These are phyloP conservation scores for Hypanus sabinus DNA, from an alignment of 2,113 vertebrate genomes.

Conservation along the genomic window DNA sequence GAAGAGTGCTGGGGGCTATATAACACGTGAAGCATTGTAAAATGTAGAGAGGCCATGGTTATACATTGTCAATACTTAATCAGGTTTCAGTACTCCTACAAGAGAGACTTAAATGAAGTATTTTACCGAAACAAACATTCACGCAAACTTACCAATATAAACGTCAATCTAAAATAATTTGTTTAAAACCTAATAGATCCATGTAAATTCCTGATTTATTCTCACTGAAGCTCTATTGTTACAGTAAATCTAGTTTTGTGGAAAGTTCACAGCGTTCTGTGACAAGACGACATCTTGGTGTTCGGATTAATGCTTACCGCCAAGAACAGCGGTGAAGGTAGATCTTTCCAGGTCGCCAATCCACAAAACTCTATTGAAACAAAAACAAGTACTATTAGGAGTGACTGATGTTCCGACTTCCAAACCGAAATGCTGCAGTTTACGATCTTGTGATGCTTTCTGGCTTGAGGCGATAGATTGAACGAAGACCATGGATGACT, in stretches of 20 bases:
- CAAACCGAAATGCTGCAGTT: neutral
- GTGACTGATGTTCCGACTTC: neutral
- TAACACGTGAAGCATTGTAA: slow-evolving; percentile 34
- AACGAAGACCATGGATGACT: neutral
- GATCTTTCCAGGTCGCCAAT: neutral
- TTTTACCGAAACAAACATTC: neutral
- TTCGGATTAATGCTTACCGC: neutral
- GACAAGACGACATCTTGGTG: neutral
- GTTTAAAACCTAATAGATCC: neutral
- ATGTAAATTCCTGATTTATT: neutral
- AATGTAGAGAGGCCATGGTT: slow-evolving; percentile 10
- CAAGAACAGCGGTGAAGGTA: neutral
- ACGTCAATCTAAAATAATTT: neutral
- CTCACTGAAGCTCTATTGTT: neutral
- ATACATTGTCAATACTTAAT: slow-evolving; percentile 22
- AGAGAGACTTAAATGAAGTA: neutral
- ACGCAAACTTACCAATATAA: neutral
- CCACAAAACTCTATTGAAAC: neutral
- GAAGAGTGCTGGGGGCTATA: slow-evolving; percentile 31
- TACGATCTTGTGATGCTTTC: neutral
- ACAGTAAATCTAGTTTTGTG: neutral
- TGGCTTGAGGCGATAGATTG: neutral
- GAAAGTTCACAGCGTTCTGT: no score
- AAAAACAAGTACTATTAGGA: neutral
- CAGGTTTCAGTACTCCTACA: neutral